Evolutionary conservation across 2,113 vertebrate genomes (phyloP).

Genomic region (Murina feae): DNA sequence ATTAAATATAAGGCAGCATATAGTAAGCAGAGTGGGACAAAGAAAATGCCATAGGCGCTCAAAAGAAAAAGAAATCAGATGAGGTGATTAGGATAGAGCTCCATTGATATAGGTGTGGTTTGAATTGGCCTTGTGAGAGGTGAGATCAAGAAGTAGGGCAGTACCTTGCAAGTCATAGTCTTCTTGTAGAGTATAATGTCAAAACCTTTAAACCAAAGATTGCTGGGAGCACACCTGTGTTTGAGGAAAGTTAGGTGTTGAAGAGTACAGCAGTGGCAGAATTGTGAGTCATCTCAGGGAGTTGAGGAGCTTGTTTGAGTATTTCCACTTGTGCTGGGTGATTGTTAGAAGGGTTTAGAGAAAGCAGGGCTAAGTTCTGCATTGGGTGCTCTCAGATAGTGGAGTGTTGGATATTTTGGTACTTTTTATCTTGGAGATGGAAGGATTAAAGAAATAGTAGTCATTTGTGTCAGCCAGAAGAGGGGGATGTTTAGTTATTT

Average conservation of each 20-base stretch:
- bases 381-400: background rate
- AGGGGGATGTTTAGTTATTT: constrained; percentile 64
- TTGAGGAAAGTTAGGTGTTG: background rate
- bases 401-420: background rate
- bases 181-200: background rate
- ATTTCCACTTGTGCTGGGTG: background rate
- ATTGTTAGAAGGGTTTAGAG: background rate
- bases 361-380: background rate
- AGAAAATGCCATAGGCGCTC: background rate
- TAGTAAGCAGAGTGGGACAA: background rate
- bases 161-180: background rate
- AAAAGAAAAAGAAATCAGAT: constrained; percentile 20
- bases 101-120: background rate
- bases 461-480: constrained; percentile 66
- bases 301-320: background rate
- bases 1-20: background rate
- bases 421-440: constrained; percentile 31
- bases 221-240: background rate
- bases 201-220: background rate
- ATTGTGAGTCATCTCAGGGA: background rate
- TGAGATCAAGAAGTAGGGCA: background rate
- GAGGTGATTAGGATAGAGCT: background rate
- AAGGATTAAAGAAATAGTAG: constrained; percentile 30
- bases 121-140: background rate
- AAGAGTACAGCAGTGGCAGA: background rate